Conservation (phyloP, 2,888 invertebrate species). For the Hofmannophila pseudospretella region DNA sequence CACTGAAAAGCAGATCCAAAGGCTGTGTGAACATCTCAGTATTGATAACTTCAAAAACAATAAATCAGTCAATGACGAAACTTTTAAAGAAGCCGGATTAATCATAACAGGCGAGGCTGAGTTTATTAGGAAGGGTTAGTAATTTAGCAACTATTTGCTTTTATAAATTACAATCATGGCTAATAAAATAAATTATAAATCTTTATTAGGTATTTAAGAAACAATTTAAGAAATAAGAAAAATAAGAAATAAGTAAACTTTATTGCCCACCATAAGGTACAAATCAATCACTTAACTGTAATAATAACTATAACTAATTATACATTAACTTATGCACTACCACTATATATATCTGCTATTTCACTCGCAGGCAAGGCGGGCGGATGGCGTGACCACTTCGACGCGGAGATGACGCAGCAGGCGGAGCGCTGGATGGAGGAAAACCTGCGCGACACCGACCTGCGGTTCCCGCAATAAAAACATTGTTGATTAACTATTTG, state of each 20-base stretch:
- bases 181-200: too few species aligned
- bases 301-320: too few species aligned
- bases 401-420: slow-evolving; percentile 75
- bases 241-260: too few species aligned
- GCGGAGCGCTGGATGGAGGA: slow-evolving; percentile 82
- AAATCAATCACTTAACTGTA: too few species aligned
- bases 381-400: slow-evolving; percentile 82
- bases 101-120: neutral
- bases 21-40: slow-evolving; percentile 80
- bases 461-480: slow-evolving; percentile 59
- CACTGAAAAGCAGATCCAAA: slow-evolving; percentile 66
- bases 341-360: too few species aligned
- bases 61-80: slow-evolving; percentile 52
- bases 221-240: too few species aligned
- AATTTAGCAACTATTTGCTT: too few species aligned
- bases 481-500: too few species aligned
- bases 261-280: too few species aligned
- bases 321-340: too few species aligned
- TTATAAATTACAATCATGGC: too few species aligned
- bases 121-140: neutral
- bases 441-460: slow-evolving; percentile 73
- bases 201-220: too few species aligned
- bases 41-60: slow-evolving; percentile 87
- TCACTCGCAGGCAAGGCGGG: slow-evolving; percentile 76
- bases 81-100: neutral